These are phyloP conservation scores for Anarsia innoxiella DNA, from an alignment of 2,888 invertebrate genomes.

Conservation along the genomic window DNA sequence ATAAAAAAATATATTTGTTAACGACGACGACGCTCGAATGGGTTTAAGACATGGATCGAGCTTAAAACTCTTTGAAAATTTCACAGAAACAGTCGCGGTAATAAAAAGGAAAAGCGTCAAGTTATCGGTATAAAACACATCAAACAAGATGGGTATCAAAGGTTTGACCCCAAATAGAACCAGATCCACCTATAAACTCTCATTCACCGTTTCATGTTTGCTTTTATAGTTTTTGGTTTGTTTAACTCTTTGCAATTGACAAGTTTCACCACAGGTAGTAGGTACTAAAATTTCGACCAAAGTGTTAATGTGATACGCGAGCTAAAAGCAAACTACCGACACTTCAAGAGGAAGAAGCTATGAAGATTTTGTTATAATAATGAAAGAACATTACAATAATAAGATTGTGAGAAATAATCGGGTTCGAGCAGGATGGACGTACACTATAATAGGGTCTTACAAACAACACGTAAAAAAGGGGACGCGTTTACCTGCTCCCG, in stretches of 20 bases:
- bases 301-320: too few species aligned
- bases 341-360: neutral
- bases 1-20: conserved; percentile 1
- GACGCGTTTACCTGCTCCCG: conserved; percentile 58
- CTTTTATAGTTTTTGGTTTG: conserved; percentile 36
- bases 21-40: neutral
- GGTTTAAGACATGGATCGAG: neutral
- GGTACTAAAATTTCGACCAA: too few species aligned
- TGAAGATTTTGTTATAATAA: conserved; percentile 18
- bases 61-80: conserved; percentile 7
- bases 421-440: conserved; percentile 28
- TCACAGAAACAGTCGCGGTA: conserved; percentile 5
- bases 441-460: conserved; percentile 41
- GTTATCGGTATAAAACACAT: conserved; percentile 48
- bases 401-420: conserved; percentile 18
- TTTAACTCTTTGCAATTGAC: conserved; percentile 38
- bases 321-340: too few species aligned
- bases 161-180: conserved; percentile 56
- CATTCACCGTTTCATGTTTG: conserved; percentile 47
- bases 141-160: conserved; percentile 54
- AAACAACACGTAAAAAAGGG: conserved; percentile 51
- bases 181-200: conserved; percentile 46
- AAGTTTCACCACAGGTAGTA: conserved; percentile 37
- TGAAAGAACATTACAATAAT: conserved; percentile 6
- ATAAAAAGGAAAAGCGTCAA: conserved; percentile 22